Evolutionary conservation across 2,797 vertebrate genomes (phyloP), one percentile per base, ranked within the genome.

Genomic region (Okamejei kenojei): DNA sequence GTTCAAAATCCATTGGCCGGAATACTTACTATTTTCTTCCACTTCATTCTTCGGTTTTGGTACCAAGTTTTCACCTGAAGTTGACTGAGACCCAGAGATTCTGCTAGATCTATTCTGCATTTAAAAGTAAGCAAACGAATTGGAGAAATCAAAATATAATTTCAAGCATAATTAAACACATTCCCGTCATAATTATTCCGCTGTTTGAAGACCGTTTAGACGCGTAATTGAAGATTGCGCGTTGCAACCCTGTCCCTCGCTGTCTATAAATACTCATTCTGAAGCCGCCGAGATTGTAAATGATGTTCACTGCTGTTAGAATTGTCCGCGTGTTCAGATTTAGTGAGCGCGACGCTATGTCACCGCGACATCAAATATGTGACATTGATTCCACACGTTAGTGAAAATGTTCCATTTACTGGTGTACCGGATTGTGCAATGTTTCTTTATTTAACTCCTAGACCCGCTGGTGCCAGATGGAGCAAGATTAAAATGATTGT

Each of bases 41-140:
- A 99, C 94, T 99, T 99, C 98, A 99, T 99, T 94, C 99, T 96
- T 94, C 99, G 96, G 96, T 99, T 99, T 95, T 99, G 99, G 96
- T 99, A 99, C 99, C 99, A 99, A 0, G 99, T 99, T 96, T 99
- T 99, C 95, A 99, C 99, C 95, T 99, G 99, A 93, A 99, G 96
- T 94, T 99, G 99, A 95, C 99, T 99, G 94, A 99, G 97, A 73
- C 98, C 99, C 97, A 99, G 94, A 76, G 98, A 99, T 94, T 99
- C 99, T 0, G 99, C 99, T 61, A 99, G 96, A 94, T 99, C 99
- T 98, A 99, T 99, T 97, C 98, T 99, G 97, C 94, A 95, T 93
- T 80, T 65, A 58, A 93, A 58, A 61, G 35, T 7, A 81, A 58
- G 35, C 17, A 35, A n/a, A 74, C 82, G 23, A 29, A 19, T 80